Evolutionary conservation across 2,888 invertebrate genomes (phyloP).

Genomic region (Ephialtes manifestator): DNA sequence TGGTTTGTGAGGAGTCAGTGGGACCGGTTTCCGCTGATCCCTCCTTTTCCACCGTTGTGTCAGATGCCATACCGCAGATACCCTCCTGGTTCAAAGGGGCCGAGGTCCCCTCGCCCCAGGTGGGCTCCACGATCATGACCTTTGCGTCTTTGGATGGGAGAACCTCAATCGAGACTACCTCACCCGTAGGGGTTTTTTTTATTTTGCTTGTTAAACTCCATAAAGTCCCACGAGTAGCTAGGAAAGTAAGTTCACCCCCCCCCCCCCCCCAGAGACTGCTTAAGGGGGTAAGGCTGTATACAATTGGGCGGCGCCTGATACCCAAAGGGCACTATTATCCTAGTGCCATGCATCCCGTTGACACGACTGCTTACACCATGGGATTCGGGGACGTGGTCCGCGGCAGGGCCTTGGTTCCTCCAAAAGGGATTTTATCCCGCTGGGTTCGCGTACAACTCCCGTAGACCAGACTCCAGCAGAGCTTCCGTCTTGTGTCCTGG

Average conservation of each 20-base stretch:
- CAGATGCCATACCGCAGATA: background rate
- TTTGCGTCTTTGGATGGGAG: background rate
- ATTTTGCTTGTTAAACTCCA: background rate
- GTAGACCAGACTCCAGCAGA: background rate
- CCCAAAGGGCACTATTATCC: too few relatives aligned
- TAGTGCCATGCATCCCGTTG: too few relatives aligned
- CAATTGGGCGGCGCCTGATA: background rate
- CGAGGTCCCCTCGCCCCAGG: constrained; percentile 8
- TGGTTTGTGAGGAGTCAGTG: background rate
- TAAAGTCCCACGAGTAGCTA: constrained; percentile 5
- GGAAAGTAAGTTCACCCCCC: background rate
- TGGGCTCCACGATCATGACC: background rate
- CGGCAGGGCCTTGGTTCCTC: too few relatives aligned
- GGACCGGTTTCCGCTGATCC: constrained; percentile 21
- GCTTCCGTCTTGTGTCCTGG: background rate
- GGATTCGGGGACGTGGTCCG: background rate
- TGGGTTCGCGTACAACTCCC: background rate
- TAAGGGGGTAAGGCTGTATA: background rate
- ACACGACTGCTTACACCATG: too few relatives aligned
- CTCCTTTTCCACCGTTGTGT: background rate
- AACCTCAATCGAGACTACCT: background rate
- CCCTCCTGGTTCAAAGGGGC: background rate
- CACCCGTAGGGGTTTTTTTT: background rate
- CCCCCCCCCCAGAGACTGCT: constrained; percentile 1
- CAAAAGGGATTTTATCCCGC: background rate